Percentiles rank a stretch among this genome's conserved stretches.
phyloP scores from a whole-genome alignment of 35 echinoderm and acorn worm species.

The Stichopus chloronotus region DNA sequence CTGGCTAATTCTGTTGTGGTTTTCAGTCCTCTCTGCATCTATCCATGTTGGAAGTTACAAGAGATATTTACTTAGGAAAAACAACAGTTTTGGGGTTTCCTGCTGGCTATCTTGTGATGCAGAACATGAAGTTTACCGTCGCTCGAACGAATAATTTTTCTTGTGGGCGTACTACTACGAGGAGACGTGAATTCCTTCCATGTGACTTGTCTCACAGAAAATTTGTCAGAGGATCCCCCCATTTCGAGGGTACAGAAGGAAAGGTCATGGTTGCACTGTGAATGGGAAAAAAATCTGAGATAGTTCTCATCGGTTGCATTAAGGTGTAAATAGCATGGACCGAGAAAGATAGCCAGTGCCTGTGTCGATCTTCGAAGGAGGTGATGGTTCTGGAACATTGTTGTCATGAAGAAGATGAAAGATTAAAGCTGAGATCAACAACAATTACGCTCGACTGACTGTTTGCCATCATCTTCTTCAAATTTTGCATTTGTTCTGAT shows the following conservation, averaged over 20 bases:
- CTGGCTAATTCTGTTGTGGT: too few species aligned
- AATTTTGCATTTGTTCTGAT: not conserved
- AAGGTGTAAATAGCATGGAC: not conserved
- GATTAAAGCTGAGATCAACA: not conserved
- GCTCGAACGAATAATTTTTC: not conserved
- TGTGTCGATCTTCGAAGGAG: not conserved
- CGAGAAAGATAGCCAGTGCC: not conserved
- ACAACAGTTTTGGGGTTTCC: not conserved
- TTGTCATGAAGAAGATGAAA: not conserved
- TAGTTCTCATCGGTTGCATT: not conserved
- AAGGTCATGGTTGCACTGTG: not conserved
- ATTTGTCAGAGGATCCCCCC: too few species aligned
- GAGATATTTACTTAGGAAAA: too few species aligned
- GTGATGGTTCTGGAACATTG: not conserved
- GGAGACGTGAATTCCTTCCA: too few species aligned
- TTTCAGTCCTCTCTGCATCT: too few species aligned
- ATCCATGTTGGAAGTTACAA: too few species aligned
- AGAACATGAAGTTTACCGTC: too few species aligned
- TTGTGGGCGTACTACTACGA: too few species aligned
- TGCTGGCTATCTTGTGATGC: not conserved
- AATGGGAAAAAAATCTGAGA: not conserved
- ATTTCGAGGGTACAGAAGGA: too few species aligned
- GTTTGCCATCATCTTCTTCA: not conserved
- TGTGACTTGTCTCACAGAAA: too few species aligned
- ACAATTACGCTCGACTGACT: not conserved